Percentiles rank a stretch among this genome's conserved stretches.
Evolutionary conservation across 2,113 vertebrate genomes (phyloP).

Genomic region (Phainopepla nitens): DNA sequence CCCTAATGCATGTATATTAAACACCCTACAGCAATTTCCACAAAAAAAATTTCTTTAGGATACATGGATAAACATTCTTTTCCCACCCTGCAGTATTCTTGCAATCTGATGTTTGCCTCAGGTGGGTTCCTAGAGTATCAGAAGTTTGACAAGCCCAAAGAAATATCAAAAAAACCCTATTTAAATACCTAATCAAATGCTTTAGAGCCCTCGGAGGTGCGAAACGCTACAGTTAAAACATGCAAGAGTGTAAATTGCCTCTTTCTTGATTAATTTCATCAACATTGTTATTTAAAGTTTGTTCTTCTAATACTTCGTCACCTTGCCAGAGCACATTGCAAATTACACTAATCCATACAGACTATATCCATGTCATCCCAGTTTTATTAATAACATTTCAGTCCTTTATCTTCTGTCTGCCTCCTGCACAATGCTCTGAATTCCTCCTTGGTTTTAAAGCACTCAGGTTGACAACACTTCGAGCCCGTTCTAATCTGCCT

Average conservation of each 20-base stretch:
- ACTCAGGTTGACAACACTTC: background rate
- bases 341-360: background rate
- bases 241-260: background rate
- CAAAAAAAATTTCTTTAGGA: background rate
- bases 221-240: background rate
- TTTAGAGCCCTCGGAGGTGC: background rate
- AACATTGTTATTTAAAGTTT: background rate
- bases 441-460: background rate
- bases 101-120: background rate
- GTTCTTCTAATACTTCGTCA: background rate
- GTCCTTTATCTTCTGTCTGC: background rate
- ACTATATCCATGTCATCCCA: background rate
- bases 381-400: background rate
- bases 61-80: background rate
- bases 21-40: background rate
- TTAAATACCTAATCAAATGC: background rate
- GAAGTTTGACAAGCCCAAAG: background rate
- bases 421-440: background rate
- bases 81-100: background rate
- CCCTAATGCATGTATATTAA: background rate
- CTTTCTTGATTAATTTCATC: background rate
- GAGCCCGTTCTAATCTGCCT: conserved; percentile 39
- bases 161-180: background rate
- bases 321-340: background rate
- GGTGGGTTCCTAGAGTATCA: background rate